phyloP scores from a whole-genome alignment of 1,140 invertebrate species.

The Drosophila nigrodunni region DNA sequence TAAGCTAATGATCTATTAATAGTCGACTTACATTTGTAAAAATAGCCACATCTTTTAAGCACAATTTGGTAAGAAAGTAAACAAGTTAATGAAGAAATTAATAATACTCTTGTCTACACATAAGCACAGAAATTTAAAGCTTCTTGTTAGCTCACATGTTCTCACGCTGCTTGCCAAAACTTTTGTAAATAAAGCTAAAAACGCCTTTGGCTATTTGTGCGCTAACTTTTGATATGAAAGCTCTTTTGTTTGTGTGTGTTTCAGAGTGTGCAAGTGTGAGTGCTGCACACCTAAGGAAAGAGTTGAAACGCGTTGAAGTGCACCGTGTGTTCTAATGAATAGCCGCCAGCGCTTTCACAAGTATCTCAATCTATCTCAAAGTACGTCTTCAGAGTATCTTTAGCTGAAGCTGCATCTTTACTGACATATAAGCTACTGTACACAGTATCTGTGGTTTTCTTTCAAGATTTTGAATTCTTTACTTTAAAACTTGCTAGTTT shows the following conservation, averaged over 20 bases:
- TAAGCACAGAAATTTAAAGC: not conserved
- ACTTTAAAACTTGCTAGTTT: no score
- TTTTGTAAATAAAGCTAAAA: slow-evolving; percentile 32
- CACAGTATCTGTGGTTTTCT: no score
- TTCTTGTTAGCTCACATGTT: not conserved
- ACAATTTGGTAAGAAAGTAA: no score
- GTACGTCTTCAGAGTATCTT: not conserved
- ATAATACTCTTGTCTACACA: not conserved
- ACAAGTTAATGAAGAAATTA: not conserved
- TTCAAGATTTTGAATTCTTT: no score
- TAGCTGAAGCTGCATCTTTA: not conserved
- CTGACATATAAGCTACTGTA: no score
- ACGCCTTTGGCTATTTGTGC: slow-evolving; percentile 63
- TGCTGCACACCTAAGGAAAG: slow-evolving; percentile 37
- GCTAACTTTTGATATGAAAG: slow-evolving; percentile 29
- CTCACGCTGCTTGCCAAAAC: slow-evolving; percentile 17
- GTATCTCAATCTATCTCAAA: slow-evolving; percentile 21
- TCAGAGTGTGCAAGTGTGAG: not conserved
- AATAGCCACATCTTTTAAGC: no score
- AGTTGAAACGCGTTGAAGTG: slow-evolving; percentile 58
- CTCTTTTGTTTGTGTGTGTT: not conserved
- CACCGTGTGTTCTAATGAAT: slow-evolving; percentile 63
- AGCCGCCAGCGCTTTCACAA: slow-evolving; percentile 37
- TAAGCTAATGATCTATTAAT: no score
- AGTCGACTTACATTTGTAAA: no score